Conservation (phyloP, 2,113 vertebrate species). For the Lethenteron reissneri region DNA sequence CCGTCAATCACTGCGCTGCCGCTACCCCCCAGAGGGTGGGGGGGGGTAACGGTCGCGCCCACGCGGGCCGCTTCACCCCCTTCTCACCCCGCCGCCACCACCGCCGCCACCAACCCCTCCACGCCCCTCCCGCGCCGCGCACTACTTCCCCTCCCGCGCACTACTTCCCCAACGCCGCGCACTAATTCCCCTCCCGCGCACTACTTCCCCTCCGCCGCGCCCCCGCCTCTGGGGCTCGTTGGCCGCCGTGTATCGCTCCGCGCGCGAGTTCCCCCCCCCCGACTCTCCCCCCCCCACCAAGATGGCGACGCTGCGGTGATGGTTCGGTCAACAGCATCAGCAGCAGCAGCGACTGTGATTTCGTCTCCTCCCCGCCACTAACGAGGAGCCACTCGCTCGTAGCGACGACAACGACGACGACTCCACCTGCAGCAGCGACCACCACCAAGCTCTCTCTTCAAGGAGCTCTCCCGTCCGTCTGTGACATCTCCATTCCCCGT, state of each 20-base stretch:
- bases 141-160: neutral
- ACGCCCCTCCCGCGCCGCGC: neutral
- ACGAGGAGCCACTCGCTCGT: conserved; percentile 12
- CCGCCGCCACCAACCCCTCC: neutral
- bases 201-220: rapidly evolving
- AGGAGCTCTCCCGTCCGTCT: conserved; percentile 9
- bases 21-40: too few species aligned
- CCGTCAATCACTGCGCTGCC: too few species aligned
- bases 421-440: conserved; percentile 11
- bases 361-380: neutral
- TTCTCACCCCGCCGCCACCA: too few species aligned
- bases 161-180: neutral
- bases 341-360: neutral
- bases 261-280: rapidly evolving
- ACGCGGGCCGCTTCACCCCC: neutral
- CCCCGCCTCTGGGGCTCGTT: too few species aligned
- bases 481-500: conserved; percentile 8
- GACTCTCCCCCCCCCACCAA: neutral
- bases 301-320: conserved; percentile 2
- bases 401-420: conserved; percentile 15
- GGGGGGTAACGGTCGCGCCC: neutral
- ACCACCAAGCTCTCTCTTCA: neutral
- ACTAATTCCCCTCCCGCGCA: neutral
- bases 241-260: too few species aligned
- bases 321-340: conserved; percentile 8